Base-by-base conservation (phyloP, 1,140 invertebrate genomes). In the Chrysopa pallens region DNA sequence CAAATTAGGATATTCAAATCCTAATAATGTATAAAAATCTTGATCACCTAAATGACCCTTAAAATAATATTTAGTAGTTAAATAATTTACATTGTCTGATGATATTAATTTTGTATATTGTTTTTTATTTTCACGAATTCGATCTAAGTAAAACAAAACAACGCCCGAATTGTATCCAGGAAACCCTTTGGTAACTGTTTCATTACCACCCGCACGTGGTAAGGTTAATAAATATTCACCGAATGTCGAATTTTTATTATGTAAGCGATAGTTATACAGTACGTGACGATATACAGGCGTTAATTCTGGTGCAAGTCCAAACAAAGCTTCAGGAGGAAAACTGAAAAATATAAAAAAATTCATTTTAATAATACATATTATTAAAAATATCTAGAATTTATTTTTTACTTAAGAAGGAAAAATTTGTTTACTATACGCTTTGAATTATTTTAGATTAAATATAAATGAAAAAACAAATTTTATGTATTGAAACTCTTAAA, bases 11-110 rank as follows among this genome's bases (percentile, higher is more conserved):
- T 78, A 64, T 51, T 88, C 84, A 49, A 59, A 68, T 1, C 67
- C 67, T 6, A 88, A 49, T 17, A 91, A 54, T 0, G 84, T 84
- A 53, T 84, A 91, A 59, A 85, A 87, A 62, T 90, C 86, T 62
- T 90, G 86, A 61, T 89, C 85, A 4, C 86, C 86, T 13, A 91
- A 64, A 60, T 90, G 82, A 7, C 85, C 85, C 52, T 69, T 73
- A 50, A 77, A 78, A 27, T 64, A 61, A 61, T 84, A 87, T 57
- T 85, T 84, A 8, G 72, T 51, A 2, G 74, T 71, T 42, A 84
- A 58, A 36, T 67, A 60, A 17, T 67, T 52, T 12, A 86, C 64
- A 45, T 60, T 67, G 11, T 70, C 57, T 29, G 68, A 62, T 14
- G 60, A 67, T 7, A 83, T 52, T 36, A 80, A 60, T 9, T 67